These are phyloP conservation scores for Neodontobutis hainanensis DNA, from an alignment of 2,113 vertebrate genomes.

Conservation along the genomic window DNA sequence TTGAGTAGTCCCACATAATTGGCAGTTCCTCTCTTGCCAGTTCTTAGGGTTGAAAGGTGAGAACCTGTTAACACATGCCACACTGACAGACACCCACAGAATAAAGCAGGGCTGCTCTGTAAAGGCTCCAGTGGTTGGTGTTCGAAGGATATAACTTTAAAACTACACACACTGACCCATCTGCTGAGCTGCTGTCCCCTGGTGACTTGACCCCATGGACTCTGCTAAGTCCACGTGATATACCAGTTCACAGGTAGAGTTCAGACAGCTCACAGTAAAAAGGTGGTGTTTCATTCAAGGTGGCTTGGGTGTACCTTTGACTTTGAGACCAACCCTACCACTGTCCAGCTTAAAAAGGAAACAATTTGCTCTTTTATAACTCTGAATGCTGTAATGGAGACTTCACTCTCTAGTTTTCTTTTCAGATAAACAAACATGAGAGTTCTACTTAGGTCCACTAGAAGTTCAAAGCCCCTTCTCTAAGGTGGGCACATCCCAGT, in stretches of 20 bases:
- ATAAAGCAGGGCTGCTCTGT: slow-evolving; percentile 23
- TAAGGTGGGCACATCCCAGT: no score
- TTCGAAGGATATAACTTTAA: slow-evolving; percentile 53
- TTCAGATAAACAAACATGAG: no score
- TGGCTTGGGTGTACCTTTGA: background rate
- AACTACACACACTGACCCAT: slow-evolving; percentile 54
- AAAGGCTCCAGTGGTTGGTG: slow-evolving; percentile 21
- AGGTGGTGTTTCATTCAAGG: slow-evolving; percentile 13
- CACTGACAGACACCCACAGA: slow-evolving; percentile 10
- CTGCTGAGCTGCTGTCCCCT: slow-evolving; percentile 48
- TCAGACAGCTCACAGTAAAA: slow-evolving; percentile 50
- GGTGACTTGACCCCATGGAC: slow-evolving; percentile 31
- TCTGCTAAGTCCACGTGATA: slow-evolving; percentile 54
- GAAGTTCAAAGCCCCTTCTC: no score
- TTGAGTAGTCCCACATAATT: slow-evolving; percentile 41
- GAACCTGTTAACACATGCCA: slow-evolving; percentile 40
- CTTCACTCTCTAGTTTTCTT: no score
- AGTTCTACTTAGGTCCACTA: no score
- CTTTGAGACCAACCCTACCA: background rate
- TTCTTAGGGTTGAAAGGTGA: slow-evolving; percentile 56
- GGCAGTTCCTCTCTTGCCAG: slow-evolving; percentile 38
- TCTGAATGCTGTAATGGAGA: no score
- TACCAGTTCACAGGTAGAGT: slow-evolving; percentile 43
- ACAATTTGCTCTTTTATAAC: background rate
- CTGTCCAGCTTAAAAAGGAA: background rate